phyloP scores from a whole-genome alignment of 2,113 vertebrate species.

The Agapornis roseicollis region DNA sequence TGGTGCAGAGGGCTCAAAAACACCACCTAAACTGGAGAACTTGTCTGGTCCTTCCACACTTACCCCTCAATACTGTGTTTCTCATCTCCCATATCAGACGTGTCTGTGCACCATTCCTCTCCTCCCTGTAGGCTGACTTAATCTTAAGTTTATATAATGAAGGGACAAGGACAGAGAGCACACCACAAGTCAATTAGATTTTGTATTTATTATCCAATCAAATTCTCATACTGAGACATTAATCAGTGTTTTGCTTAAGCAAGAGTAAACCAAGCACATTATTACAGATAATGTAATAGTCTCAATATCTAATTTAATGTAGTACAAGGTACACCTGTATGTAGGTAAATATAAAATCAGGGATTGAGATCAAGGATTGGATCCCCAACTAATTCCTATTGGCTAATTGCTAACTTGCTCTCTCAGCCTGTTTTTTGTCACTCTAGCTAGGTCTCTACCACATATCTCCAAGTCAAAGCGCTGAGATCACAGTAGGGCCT shows the following conservation, averaged over 20 bases:
- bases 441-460: neutral
- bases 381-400: neutral
- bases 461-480: neutral
- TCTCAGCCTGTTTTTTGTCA: neutral
- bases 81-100: neutral
- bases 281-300: neutral
- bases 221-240: neutral
- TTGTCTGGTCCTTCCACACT: fast-evolving
- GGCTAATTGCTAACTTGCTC: neutral
- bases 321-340: neutral
- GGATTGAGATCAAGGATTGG: neutral
- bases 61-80: neutral
- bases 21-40: neutral
- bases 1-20: neutral
- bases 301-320: neutral
- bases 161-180: neutral
- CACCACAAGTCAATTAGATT: neutral
- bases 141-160: neutral
- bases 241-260: neutral
- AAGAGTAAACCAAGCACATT: neutral
- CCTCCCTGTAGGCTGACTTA: neutral
- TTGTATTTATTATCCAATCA: neutral
- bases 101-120: neutral
- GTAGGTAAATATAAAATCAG: neutral
- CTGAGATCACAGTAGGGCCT: neutral